Evolutionary conservation across 1,140 invertebrate genomes (phyloP).

Genomic region (Antheraea mylitta): DNA sequence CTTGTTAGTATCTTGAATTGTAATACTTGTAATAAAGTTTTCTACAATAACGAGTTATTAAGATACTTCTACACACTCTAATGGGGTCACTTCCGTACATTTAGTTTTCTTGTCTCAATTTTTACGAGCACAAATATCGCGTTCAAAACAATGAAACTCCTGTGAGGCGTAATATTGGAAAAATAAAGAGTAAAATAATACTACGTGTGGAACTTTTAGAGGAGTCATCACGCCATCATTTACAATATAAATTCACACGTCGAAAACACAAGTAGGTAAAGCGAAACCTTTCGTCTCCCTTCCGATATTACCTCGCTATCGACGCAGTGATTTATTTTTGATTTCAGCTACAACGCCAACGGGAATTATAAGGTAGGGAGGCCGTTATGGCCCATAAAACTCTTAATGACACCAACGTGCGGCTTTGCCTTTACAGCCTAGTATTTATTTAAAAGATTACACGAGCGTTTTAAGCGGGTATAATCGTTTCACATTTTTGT

Average conservation of each 20-base stretch:
- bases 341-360: constrained; percentile 18
- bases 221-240: neutral
- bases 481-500: neutral
- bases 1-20: too few relatives aligned
- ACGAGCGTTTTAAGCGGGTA: constrained; percentile 1
- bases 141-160: too few relatives aligned
- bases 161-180: neutral
- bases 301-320: constrained; percentile 2
- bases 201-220: neutral
- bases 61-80: too few relatives aligned
- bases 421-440: constrained; percentile 7
- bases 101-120: too few relatives aligned
- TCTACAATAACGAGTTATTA: too few relatives aligned
- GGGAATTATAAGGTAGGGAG: constrained; percentile 22
- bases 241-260: constrained; percentile 4
- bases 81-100: too few relatives aligned
- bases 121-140: too few relatives aligned
- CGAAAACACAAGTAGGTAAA: constrained; percentile 2
- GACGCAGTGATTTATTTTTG: constrained; percentile 25
- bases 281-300: constrained; percentile 3
- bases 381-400: constrained; percentile 28
- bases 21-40: too few relatives aligned
- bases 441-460: constrained; percentile 8
- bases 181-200: neutral
- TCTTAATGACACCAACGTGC: constrained; percentile 15